Conservation (phyloP, 2,797 vertebrate genomes). For the Mallotus villosus region DNA sequence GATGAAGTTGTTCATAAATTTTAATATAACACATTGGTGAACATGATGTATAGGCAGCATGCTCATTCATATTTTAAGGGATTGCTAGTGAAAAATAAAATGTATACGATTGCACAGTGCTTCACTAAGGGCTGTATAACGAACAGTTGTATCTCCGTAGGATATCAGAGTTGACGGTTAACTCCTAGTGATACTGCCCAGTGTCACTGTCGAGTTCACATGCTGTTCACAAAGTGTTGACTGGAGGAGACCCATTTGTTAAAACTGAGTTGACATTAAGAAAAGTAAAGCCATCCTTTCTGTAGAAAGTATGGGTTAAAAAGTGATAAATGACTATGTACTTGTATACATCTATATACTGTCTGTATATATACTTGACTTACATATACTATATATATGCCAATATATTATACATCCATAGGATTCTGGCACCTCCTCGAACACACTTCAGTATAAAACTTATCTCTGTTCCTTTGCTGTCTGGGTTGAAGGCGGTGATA, state of each 20-base stretch:
- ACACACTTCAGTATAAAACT: too few relatives aligned
- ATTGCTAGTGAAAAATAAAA: slow-evolving; percentile 83
- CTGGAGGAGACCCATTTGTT: too few relatives aligned
- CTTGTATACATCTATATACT: too few relatives aligned
- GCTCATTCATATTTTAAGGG: slow-evolving; percentile 94
- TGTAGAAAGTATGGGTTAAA: too few relatives aligned
- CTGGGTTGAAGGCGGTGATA: slow-evolving; percentile 49
- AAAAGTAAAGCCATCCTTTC: too few relatives aligned
- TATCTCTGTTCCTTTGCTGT: background rate
- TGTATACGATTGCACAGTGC: slow-evolving; percentile 67
- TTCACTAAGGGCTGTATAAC: slow-evolving; percentile 41
- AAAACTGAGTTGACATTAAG: too few relatives aligned
- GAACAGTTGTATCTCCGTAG: background rate
- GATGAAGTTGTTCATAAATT: slow-evolving; percentile 99
- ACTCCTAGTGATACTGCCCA: background rate
- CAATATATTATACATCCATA: too few relatives aligned
- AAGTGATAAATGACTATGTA: too few relatives aligned
- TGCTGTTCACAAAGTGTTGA: background rate
- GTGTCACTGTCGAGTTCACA: background rate
- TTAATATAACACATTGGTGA: slow-evolving; percentile 94
- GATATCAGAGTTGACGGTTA: background rate
- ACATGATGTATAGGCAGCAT: slow-evolving; percentile 89
- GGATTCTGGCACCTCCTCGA: too few relatives aligned
- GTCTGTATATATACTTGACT: too few relatives aligned
- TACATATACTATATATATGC: too few relatives aligned